phyloP scores from a whole-genome alignment of 2,113 vertebrate species.

The Hippocampus mohnikei region DNA sequence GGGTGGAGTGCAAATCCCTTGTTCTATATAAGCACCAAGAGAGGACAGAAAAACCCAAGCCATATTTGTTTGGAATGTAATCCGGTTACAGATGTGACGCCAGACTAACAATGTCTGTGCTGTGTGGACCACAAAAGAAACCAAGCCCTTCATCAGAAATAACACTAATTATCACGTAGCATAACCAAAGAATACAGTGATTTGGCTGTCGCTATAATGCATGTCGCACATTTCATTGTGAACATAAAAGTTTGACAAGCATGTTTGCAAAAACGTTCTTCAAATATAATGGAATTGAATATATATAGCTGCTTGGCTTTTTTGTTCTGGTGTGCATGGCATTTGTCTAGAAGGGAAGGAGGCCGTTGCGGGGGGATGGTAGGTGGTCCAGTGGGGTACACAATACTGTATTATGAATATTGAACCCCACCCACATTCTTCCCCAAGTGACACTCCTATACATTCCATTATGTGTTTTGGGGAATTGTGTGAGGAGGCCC shows the following conservation, averaged over 20 bases:
- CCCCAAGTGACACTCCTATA: slow-evolving; percentile 52
- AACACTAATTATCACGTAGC: slow-evolving; percentile 47
- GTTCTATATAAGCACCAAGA: slow-evolving; percentile 42
- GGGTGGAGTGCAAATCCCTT: slow-evolving; percentile 42
- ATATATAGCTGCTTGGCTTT: slow-evolving; percentile 10
- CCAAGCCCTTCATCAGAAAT: slow-evolving; percentile 27
- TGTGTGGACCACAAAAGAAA: slow-evolving; percentile 44
- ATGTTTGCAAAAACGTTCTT: background rate
- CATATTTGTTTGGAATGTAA: slow-evolving; percentile 51
- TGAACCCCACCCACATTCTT: slow-evolving; percentile 31
- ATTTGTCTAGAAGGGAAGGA: slow-evolving; percentile 25
- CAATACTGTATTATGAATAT: slow-evolving; percentile 12
- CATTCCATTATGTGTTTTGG: slow-evolving; percentile 56
- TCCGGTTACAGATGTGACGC: slow-evolving; percentile 47
- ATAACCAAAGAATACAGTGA: slow-evolving; percentile 38
- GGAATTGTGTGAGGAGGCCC: slow-evolving; percentile 56
- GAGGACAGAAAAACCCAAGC: slow-evolving; percentile 13
- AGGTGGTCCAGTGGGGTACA: slow-evolving; percentile 17
- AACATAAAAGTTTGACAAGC: slow-evolving; percentile 24
- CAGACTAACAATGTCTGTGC: slow-evolving; percentile 39
- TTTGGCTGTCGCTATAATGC: slow-evolving; percentile 23
- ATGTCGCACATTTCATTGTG: slow-evolving; percentile 28
- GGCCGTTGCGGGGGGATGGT: slow-evolving; percentile 39
- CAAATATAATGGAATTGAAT: background rate
- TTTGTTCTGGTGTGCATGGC: slow-evolving; percentile 25